Evolutionary conservation across 2,888 invertebrate species (phyloP).

Genomic region (Meiosimyza decipiens): DNA sequence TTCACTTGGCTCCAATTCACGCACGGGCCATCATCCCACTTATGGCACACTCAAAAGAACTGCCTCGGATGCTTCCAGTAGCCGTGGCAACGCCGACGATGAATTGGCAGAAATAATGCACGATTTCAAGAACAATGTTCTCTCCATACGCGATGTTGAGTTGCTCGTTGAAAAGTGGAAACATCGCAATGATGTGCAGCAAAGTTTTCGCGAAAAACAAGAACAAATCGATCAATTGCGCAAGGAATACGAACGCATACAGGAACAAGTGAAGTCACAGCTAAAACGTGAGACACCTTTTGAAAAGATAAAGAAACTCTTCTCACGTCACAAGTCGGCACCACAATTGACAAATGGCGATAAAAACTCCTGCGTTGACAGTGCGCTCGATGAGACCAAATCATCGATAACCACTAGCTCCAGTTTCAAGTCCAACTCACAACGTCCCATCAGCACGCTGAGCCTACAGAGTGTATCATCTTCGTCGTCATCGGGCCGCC

Average conservation of each 20-base stretch:
- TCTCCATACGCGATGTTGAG: slow-evolving; percentile 86
- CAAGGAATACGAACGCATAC: slow-evolving; percentile 84
- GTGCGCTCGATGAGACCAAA: slow-evolving; percentile 62
- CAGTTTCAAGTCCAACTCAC: slow-evolving; percentile 57
- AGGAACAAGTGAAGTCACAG: slow-evolving; percentile 79
- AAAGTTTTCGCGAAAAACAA: slow-evolving; percentile 86
- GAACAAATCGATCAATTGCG: slow-evolving; percentile 84
- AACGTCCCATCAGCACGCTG: slow-evolving; percentile 76
- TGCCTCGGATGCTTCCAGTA: slow-evolving; percentile 62
- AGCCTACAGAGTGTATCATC: slow-evolving; percentile 76
- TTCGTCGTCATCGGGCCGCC: slow-evolving; percentile 81
- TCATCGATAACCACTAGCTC: slow-evolving; percentile 63
- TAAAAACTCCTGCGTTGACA: slow-evolving; percentile 53
- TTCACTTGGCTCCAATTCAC: slow-evolving; percentile 49
- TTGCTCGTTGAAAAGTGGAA: slow-evolving; percentile 88
- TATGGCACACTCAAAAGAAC: slow-evolving; percentile 64
- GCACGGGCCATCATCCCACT: slow-evolving; percentile 48
- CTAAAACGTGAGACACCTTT: slow-evolving; percentile 84
- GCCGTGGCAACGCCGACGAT: slow-evolving; percentile 70
- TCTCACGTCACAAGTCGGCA: slow-evolving; percentile 73
- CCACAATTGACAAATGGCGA: slow-evolving; percentile 53
- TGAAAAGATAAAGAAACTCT: slow-evolving; percentile 81
- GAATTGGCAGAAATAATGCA: slow-evolving; percentile 88
- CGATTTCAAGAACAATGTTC: slow-evolving; percentile 89
- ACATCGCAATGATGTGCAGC: slow-evolving; percentile 87